Conservation (phyloP, 1,140 invertebrate species). For the Popillia japonica region DNA sequence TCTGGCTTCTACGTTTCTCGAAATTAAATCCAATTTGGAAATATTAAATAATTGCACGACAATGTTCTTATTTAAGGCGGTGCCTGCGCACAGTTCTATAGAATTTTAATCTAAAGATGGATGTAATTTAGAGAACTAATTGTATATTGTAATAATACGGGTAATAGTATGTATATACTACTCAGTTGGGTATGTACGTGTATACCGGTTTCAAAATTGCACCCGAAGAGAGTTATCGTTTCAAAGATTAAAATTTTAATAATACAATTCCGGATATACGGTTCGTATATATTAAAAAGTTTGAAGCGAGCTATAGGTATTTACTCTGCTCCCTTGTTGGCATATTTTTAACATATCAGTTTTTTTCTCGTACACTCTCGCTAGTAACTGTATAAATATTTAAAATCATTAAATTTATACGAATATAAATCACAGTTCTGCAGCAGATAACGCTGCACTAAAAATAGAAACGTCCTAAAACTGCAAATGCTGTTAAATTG, state of each 20-base stretch:
- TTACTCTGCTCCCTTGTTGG: not conserved
- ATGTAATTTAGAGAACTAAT: constrained; percentile 26
- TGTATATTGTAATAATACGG: not conserved
- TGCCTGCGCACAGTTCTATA: not conserved
- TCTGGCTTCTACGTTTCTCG: constrained; percentile 9
- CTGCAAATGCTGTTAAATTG: not conserved
- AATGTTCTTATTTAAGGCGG: constrained; percentile 17
- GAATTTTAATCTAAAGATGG: constrained; percentile 22
- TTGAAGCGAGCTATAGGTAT: not conserved
- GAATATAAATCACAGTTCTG: not conserved
- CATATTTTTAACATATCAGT: not conserved
- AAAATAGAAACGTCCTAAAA: not conserved
- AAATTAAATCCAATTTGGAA: constrained; percentile 23
- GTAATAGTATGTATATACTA: too few species aligned
- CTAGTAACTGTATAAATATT: not conserved
- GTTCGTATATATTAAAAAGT: constrained; percentile 18
- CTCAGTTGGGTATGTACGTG: not conserved
- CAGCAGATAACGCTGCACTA: not conserved
- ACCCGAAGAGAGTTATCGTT: constrained; percentile 24
- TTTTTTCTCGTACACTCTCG: not conserved
- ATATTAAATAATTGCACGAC: constrained; percentile 16
- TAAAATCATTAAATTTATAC: not conserved
- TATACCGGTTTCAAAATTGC: constrained; percentile 6
- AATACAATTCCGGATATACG: constrained; percentile 33
- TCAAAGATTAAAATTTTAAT: constrained; percentile 34